Evolutionary conservation across 2,113 vertebrate species (phyloP), one percentile per base, ranked within the genome.

Genomic region (Cynopterus brachyotis): DNA sequence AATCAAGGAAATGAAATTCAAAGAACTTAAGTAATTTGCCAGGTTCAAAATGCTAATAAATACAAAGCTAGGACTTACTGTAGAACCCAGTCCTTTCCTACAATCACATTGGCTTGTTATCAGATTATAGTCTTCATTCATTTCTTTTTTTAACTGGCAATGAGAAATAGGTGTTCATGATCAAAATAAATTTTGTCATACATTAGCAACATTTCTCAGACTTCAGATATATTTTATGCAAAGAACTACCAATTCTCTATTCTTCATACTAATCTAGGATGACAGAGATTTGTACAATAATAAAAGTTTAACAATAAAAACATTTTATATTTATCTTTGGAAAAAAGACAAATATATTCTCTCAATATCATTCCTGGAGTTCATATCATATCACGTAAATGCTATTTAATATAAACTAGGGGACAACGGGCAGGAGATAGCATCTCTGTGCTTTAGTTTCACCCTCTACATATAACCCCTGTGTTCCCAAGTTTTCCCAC

Each of bases 251-350:
- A 95, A 73, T 16, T 47, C 28, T 81, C 19, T 89, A 11, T 2
- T 69, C 37, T 70, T 93, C 37, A 59, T 28, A 57, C 32, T n/a
- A 78, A 69, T 62, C 22, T 22, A 60, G 42, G 6, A 70, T 13
- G 53, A 76, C 94, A 75, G 20, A 88, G 5, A 91, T 76, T 30
- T 93, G 2, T 64, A 64, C 2, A 40, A 7, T 59, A 40, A 35
- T 35, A 92, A 82, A 86, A 91, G 6, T 76, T 32, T 55, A 72
- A 76, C 1, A 88, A 45, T 55, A 90, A 91, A 93, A 79, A 80
- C 66, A 50, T 45, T 73, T 96, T 45, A 82, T 55, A 66, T 57
- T 91, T 90, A 47, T 64, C 69, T 96, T 91, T 70, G 8, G 24
- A 73, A 94, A 90, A 85, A 8, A 89, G 47, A 86, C 11, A 55